Conservation (phyloP, 1,140 invertebrate species). For the Stegodyphus mimosarum region DNA sequence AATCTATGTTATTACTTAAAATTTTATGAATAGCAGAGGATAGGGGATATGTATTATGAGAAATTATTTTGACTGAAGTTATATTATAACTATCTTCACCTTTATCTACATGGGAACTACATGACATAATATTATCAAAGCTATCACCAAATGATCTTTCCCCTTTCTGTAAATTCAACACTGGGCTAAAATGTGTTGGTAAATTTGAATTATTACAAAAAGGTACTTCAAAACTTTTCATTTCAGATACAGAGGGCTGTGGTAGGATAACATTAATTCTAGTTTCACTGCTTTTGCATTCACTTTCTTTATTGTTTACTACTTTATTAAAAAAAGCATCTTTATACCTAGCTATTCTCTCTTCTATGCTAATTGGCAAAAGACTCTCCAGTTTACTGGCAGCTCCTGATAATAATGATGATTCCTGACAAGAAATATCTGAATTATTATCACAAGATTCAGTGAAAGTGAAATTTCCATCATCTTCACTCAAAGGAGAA, state of each 20-base stretch:
- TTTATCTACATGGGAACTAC: constrained; percentile 7
- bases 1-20: constrained; percentile 54
- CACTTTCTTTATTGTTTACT: constrained; percentile 22
- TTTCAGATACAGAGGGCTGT: constrained; percentile 34
- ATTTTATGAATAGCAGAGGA: constrained; percentile 54
- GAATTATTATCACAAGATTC: constrained; percentile 23
- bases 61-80: constrained; percentile 55
- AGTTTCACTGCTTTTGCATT: constrained; percentile 36
- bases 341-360: constrained; percentile 57
- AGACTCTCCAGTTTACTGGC: constrained; percentile 57
- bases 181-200: constrained; percentile 10
- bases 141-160: neutral
- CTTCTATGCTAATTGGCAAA: constrained; percentile 51
- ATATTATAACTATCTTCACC: constrained; percentile 33
- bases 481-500: constrained; percentile 45
- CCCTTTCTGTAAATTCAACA: constrained; percentile 2
- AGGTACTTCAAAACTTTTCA: constrained; percentile 6
- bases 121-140: constrained; percentile 8
- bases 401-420: constrained; percentile 39
- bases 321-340: constrained; percentile 42
- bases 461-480: constrained; percentile 6
- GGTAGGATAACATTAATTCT: constrained; percentile 59
- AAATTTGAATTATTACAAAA: neutral
- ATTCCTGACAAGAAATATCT: constrained; percentile 3
- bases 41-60: constrained; percentile 50